Evolutionary conservation across 1,140 invertebrate genomes (phyloP).

Genomic region (Odontomachus brunneus): DNA sequence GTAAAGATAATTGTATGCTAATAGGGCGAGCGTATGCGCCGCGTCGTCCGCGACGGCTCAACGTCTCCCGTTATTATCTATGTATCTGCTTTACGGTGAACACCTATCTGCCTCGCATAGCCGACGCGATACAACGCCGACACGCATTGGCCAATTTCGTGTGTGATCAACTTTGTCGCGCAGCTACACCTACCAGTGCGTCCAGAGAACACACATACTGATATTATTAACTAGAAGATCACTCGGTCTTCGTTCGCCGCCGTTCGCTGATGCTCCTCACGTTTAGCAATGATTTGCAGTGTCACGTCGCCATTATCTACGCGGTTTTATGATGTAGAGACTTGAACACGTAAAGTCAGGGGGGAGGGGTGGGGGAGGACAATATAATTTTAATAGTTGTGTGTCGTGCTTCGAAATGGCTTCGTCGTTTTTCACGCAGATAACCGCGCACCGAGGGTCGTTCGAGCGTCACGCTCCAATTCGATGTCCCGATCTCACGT

Average conservation of each 20-base stretch:
- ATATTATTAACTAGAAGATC: conserved; percentile 41
- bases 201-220: conserved; percentile 11
- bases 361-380: no score
- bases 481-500: no score
- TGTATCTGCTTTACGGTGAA: conserved; percentile 61
- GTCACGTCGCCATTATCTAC: conserved; percentile 26
- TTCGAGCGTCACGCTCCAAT: conserved; percentile 9
- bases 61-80: conserved; percentile 70
- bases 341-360: conserved; percentile 31
- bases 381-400: conserved; percentile 16
- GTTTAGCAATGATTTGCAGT: conserved; percentile 40
- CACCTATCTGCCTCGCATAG: conserved; percentile 24
- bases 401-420: neutral
- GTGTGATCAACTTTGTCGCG: conserved; percentile 46
- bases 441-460: neutral
- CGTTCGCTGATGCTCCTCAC: conserved; percentile 27
- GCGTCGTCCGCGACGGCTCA: conserved; percentile 65
- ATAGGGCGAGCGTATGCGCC: conserved; percentile 75
- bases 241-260: conserved; percentile 12
- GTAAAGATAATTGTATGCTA: conserved; percentile 80
- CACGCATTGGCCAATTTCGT: conserved; percentile 57
- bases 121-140: conserved; percentile 51
- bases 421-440: neutral
- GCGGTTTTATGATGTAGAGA: conserved; percentile 17
- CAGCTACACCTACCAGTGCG: conserved; percentile 18